Base-by-base conservation (phyloP, 2,113 vertebrate species). In the Panthera uncia region DNA sequence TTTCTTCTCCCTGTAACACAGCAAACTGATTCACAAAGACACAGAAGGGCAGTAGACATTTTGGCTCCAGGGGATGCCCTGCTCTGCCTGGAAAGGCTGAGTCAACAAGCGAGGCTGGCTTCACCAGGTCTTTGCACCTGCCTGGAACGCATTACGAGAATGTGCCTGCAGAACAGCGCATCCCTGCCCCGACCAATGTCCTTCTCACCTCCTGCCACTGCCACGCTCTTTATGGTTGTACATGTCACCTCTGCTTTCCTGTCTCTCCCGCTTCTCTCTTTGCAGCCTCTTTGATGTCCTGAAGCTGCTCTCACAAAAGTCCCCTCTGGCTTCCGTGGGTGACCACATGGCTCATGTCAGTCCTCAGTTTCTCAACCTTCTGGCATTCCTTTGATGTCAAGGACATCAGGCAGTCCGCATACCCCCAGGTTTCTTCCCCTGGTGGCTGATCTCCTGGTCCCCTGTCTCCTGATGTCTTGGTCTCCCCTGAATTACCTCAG, bases 121-220 rank as follows among this genome's bases (percentile, higher is more conserved):
- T 68, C 18, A 1, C 25, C 31, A 41, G 21, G 45, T 18, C 48
- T 27, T 38, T 50, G 45, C 31, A 16, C 1, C 2, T 1, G 3
- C 3, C 6, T 48, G 66, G 2, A 82, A 69, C 11, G 15, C 10
- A 7, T 2, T 41, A 2, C 1, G 16, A 33, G 12, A 19, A 21
- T 25, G 41, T 78, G 41, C 16, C 36, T 38, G 11, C 21, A 55
- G 29, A 1, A 65, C 3, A 55, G 5, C 0, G 6, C 21, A 4
- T 19, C 41, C 41, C 25, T 0, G 3, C 0, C 10, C 9, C 7
- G 8, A 73, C 33, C 19, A 14, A 19, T 45, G 14, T 15, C 1
- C 2, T 3, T 4, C 29, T 36, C 25, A 8, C 25, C 21, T 50
- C 14, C 50, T 27, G 18, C 13, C 18, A 16, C 7, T 21, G 12